Conservation (phyloP, 2,113 vertebrate species). For the Neotoma lepida region DNA sequence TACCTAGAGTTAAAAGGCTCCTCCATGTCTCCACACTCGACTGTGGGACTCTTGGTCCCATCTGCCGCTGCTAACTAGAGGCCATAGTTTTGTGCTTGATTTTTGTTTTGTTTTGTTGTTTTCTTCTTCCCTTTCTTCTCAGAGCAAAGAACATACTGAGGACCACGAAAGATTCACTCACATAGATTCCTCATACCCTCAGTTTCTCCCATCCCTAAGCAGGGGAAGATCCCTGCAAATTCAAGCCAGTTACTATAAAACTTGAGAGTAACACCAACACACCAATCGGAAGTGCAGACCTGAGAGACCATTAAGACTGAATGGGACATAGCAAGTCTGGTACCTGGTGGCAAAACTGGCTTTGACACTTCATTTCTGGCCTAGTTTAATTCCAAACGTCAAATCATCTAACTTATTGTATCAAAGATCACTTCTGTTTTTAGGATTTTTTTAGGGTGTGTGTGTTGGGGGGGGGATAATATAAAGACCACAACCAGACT, state of each 20-base stretch:
- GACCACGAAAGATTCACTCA: neutral
- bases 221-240: too few relatives aligned
- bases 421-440: neutral
- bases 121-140: neutral
- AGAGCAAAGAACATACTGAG: neutral
- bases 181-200: neutral
- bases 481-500: neutral
- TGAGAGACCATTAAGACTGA: neutral
- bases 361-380: neutral
- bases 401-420: neutral
- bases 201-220: neutral
- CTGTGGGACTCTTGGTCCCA: neutral
- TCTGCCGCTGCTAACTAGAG: neutral
- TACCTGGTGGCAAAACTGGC: neutral
- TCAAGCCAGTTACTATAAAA: neutral
- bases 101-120: neutral
- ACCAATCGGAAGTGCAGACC: neutral
- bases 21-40: neutral
- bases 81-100: neutral
- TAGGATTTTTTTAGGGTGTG: neutral
- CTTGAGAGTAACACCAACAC: neutral
- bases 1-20: neutral
- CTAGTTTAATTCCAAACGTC: constrained; percentile 21
- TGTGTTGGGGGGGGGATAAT: neutral
- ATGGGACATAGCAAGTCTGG: neutral